Percentiles rank a stretch among this genome's conserved stretches.
These are phyloP conservation scores for Cephus pygmeus DNA, from an alignment of 2,888 invertebrate species.

Conservation along the genomic window DNA sequence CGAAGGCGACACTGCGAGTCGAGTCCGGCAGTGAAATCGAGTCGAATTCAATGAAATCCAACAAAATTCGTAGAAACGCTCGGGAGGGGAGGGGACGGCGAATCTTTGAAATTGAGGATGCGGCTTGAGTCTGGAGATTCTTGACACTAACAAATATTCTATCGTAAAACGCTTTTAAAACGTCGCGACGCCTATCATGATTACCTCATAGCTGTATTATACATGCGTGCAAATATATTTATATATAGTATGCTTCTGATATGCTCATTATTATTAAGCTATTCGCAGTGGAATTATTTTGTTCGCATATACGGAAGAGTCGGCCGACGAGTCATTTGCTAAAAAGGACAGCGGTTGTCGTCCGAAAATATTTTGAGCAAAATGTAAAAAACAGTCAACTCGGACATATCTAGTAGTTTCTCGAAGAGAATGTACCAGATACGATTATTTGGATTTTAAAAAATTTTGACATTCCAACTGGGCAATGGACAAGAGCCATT, in stretches of 20 bases:
- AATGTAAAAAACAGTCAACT: too few species aligned
- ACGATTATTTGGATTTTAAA: too few species aligned
- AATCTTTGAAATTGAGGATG: neutral
- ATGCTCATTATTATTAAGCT: neutral
- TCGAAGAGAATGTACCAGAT: too few species aligned
- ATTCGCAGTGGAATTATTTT: neutral
- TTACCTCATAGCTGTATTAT: neutral
- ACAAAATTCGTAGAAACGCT: neutral
- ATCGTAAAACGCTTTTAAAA: constrained; percentile 27
- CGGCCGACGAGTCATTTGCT: neutral
- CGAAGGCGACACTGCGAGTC: neutral
- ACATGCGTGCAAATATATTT: neutral
- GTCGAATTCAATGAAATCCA: neutral
- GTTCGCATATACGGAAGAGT: neutral
- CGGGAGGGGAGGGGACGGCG: neutral
- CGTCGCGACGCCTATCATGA: neutral
- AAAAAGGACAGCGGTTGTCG: neutral
- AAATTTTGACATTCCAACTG: too few species aligned
- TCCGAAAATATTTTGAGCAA: neutral
- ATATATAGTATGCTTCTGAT: neutral
- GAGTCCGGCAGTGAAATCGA: neutral
- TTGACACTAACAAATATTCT: neutral
- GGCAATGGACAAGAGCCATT: too few species aligned
- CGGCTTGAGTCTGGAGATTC: neutral
- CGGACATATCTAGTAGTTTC: too few species aligned